Percentiles rank a stretch among this genome's conserved stretches.
These are phyloP conservation scores for Stylophora pistillata DNA, from an alignment of 64 coral and sea anemone species.

Conservation along the genomic window DNA sequence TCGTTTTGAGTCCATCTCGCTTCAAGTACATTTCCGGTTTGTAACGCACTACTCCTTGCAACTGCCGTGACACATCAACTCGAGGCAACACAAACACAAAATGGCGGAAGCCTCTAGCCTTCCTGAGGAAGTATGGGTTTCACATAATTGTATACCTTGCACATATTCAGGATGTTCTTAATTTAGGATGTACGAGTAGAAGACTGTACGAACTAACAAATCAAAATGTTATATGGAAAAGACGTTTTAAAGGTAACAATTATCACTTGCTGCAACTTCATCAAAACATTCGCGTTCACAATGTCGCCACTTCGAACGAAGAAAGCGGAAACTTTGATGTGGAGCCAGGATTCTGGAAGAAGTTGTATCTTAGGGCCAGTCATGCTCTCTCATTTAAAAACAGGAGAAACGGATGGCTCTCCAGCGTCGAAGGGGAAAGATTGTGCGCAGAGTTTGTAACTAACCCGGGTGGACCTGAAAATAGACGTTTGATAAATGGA, in stretches of 20 bases:
- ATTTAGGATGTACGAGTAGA: constrained; percentile 62
- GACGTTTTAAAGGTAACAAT: constrained; percentile 63
- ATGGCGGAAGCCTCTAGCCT: constrained; percentile 52
- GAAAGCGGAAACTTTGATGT: constrained; percentile 1
- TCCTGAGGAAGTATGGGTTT: constrained; percentile 79
- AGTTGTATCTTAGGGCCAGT: constrained; percentile 78
- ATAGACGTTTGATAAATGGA: constrained; percentile 29
- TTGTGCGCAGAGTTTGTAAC: constrained; percentile 79
- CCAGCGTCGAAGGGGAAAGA: constrained; percentile 36
- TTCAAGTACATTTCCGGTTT: not conserved
- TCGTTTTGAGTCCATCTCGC: too few species aligned
- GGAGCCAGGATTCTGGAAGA: constrained; percentile 70
- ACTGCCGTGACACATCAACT: not conserved
- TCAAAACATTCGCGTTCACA: constrained; percentile 4
- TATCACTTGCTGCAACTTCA: constrained; percentile 56
- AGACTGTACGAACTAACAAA: constrained; percentile 64
- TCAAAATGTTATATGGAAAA: constrained; percentile 79
- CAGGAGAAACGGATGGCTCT: constrained; percentile 11
- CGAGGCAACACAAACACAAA: constrained; percentile 19
- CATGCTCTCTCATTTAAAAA: constrained; percentile 75
- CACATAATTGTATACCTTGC: constrained; percentile 48
- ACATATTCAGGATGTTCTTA: constrained; percentile 62
- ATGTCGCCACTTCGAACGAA: not conserved
- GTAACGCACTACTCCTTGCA: too few species aligned
- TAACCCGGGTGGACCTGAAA: constrained; percentile 32